A percentile compares a stretch with the other conserved stretches of the same genome.
Evolutionary conservation across 2,113 vertebrate genomes (phyloP).

Genomic region (Ramphastos sulfuratus): DNA sequence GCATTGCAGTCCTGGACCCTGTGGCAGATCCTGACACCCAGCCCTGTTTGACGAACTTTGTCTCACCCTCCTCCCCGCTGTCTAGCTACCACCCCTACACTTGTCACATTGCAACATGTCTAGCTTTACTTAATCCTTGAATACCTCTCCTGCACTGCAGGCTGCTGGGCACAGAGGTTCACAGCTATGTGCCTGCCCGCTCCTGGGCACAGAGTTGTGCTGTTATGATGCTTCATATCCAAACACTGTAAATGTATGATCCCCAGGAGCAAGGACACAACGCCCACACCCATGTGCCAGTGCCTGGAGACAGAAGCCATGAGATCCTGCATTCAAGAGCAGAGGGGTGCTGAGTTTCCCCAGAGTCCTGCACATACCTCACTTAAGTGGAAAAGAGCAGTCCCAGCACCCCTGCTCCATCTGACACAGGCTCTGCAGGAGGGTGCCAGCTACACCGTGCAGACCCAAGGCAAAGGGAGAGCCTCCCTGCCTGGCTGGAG

Average conservation of each 20-base stretch:
- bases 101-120: not conserved
- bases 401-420: rapidly evolving
- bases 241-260: not conserved
- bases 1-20: not conserved
- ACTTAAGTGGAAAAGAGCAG: not conserved
- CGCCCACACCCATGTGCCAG: not conserved
- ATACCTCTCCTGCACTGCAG: not conserved
- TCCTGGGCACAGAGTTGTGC: not conserved
- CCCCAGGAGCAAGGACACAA: not conserved
- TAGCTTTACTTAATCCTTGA: not conserved
- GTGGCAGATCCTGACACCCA: rapidly evolving
- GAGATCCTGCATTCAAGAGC: not conserved
- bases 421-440: not conserved
- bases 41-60: no score
- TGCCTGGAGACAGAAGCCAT: not conserved
- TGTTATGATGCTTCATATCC: not conserved
- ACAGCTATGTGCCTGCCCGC: not conserved
- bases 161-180: not conserved
- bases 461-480: not conserved
- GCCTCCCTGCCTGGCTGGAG: not conserved
- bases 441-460: not conserved
- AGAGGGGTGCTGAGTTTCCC: not conserved
- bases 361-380: rapidly evolving
- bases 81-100: not conserved
- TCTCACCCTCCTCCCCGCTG: not conserved